These are phyloP conservation scores for Bryconaethiops microstoma DNA, from an alignment of 2,797 vertebrate species.

Conservation along the genomic window DNA sequence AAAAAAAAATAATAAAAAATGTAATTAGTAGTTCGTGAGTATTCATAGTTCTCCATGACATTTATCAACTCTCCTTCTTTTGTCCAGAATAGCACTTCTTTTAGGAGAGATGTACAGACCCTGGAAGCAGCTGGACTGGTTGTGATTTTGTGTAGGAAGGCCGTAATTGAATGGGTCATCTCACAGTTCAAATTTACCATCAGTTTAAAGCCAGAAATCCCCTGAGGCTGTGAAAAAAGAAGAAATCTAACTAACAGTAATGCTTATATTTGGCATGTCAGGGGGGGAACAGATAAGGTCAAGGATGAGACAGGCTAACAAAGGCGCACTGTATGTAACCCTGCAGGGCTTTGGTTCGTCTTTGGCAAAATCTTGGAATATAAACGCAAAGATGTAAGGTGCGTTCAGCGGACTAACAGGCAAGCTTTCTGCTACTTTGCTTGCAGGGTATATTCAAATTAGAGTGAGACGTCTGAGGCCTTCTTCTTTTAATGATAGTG, in stretches of 20 bases:
- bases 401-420: neutral
- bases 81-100: slow-evolving; percentile 16
- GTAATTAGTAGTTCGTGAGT: neutral
- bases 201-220: slow-evolving; percentile 35
- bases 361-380: slow-evolving; percentile 1
- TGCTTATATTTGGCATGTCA: slow-evolving; percentile 35
- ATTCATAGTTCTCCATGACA: neutral
- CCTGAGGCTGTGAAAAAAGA: slow-evolving; percentile 25
- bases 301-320: slow-evolving; percentile 29
- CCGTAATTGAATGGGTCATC: slow-evolving; percentile 37
- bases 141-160: slow-evolving; percentile 23
- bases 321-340: slow-evolving; percentile 2
- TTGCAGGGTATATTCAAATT: neutral
- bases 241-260: slow-evolving; percentile 25
- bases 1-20: neutral
- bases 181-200: slow-evolving; percentile 40
- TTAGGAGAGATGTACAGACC: slow-evolving; percentile 12
- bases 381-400: slow-evolving; percentile 12
- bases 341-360: neutral
- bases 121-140: slow-evolving; percentile 15
- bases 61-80: neutral
- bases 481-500: neutral
- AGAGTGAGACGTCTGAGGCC: neutral
- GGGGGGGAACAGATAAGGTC: slow-evolving; percentile 18
- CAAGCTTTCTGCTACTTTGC: neutral